Evolutionary conservation across 2,113 vertebrate genomes (phyloP).

Genomic region (Gasterosteus aculeatus): DNA sequence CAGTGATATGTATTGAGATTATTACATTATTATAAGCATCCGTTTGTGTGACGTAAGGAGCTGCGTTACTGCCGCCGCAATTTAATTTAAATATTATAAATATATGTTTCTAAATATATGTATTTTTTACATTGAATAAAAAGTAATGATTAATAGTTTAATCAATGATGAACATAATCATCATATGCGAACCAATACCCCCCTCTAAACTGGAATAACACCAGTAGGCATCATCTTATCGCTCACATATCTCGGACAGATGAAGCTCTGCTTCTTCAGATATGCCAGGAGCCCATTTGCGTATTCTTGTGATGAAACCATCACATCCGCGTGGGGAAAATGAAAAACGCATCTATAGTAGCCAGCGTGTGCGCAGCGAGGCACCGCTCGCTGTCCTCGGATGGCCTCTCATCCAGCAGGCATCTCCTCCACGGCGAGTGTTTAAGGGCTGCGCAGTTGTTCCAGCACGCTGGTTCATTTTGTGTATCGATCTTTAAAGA

Average conservation of each 20-base stretch:
- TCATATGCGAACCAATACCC: background rate
- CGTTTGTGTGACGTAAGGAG: background rate
- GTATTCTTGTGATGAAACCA: conserved; percentile 11
- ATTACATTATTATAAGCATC: background rate
- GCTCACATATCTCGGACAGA: background rate
- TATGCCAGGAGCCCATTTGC: background rate
- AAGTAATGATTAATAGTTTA: background rate
- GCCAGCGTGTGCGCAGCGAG: conserved; percentile 1
- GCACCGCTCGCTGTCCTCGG: conserved; percentile 66
- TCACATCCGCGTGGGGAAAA: background rate
- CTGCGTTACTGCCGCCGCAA: background rate
- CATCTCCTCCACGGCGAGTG: conserved; percentile 23
- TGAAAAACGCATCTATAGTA: background rate
- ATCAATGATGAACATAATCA: background rate
- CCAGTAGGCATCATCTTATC: background rate
- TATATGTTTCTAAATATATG: too few relatives aligned
- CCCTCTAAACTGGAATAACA: background rate
- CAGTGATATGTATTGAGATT: background rate
- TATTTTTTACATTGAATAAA: background rate
- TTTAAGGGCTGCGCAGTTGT: conserved; percentile 3
- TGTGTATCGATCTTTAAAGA: background rate
- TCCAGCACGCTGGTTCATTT: conserved; percentile 5
- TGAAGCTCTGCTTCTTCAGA: background rate
- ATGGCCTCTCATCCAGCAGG: conserved; percentile 56
- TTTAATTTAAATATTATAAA: too few relatives aligned